These are phyloP conservation scores for Siniperca chuatsi DNA, from an alignment of 2,113 vertebrate species.

Conservation along the genomic window DNA sequence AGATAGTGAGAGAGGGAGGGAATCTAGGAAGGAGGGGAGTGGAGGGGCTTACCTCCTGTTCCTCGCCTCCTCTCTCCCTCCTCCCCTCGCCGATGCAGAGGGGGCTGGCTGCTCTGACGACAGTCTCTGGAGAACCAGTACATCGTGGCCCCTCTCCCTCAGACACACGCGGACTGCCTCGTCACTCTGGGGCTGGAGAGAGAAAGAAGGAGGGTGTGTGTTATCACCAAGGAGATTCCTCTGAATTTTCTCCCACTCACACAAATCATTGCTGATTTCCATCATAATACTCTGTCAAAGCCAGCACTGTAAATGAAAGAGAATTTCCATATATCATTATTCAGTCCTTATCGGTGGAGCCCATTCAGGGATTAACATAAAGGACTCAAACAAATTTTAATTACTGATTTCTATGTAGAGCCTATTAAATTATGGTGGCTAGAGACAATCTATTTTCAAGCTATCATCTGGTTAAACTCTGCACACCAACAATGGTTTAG, in stretches of 20 bases:
- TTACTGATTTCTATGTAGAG: slow-evolving; percentile 57
- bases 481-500: slow-evolving; percentile 25
- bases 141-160: slow-evolving; percentile 87
- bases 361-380: slow-evolving; percentile 78
- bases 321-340: slow-evolving; percentile 76
- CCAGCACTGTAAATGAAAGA: slow-evolving; percentile 74
- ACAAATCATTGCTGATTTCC: slow-evolving; percentile 79
- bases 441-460: slow-evolving; percentile 41
- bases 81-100: slow-evolving; percentile 76
- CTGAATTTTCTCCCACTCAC: slow-evolving; percentile 69
- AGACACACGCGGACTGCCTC: slow-evolving; percentile 87
- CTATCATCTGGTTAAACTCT: slow-evolving; percentile 30
- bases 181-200: slow-evolving; percentile 84
- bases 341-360: slow-evolving; percentile 68
- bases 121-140: slow-evolving; percentile 92
- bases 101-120: slow-evolving; percentile 88
- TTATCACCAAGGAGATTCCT: slow-evolving; percentile 86
- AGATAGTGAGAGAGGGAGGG: slow-evolving; percentile 44
- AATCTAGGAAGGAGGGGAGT: slow-evolving; percentile 50
- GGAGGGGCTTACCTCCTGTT: slow-evolving; percentile 83
- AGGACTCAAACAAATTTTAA: slow-evolving; percentile 74
- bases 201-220: slow-evolving; percentile 39
- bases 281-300: slow-evolving; percentile 78
- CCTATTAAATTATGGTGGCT: slow-evolving; percentile 64
- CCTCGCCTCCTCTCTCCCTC: slow-evolving; percentile 71